Percentiles rank a stretch among this genome's conserved stretches.
These are phyloP conservation scores for Drosophila sproati DNA, from an alignment of 1,140 invertebrate species.

Conservation along the genomic window DNA sequence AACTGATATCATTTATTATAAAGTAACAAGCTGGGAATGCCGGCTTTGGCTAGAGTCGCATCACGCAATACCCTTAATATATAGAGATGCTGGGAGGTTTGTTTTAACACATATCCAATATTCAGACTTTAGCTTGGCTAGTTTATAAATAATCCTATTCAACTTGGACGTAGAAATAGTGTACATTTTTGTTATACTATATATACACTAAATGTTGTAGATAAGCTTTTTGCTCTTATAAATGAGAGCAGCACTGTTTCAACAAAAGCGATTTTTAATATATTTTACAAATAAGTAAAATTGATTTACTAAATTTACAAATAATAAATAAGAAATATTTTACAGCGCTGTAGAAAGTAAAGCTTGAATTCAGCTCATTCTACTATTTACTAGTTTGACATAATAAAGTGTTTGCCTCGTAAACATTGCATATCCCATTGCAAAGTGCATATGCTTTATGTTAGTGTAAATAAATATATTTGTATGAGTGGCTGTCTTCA, in stretches of 20 bases:
- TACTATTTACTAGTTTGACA: no score
- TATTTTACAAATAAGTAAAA: background rate
- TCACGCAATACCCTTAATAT: conserved; percentile 12
- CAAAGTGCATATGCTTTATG: conserved; percentile 4
- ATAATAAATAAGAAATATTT: background rate
- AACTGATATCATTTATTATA: conserved; percentile 21
- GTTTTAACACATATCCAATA: no score
- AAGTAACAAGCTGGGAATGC: conserved; percentile 7
- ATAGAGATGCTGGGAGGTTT: no score
- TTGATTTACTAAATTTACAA: background rate
- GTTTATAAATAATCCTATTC: no score
- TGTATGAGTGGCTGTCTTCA: conserved; percentile 55
- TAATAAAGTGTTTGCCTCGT: background rate
- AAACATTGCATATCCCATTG: conserved; percentile 7
- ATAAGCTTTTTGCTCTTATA: no score
- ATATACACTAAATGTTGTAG: no score
- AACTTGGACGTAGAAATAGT: no score
- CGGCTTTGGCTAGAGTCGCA: no score
- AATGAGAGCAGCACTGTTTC: no score
- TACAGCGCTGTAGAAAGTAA: background rate
- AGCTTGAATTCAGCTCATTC: background rate
- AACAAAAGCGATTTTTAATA: no score
- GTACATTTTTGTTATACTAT: no score
- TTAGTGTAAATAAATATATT: conserved; percentile 34
- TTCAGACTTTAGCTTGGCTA: no score